Conservation (phyloP, 2,113 vertebrate species). For the Phrynocephalus versicolor region DNA sequence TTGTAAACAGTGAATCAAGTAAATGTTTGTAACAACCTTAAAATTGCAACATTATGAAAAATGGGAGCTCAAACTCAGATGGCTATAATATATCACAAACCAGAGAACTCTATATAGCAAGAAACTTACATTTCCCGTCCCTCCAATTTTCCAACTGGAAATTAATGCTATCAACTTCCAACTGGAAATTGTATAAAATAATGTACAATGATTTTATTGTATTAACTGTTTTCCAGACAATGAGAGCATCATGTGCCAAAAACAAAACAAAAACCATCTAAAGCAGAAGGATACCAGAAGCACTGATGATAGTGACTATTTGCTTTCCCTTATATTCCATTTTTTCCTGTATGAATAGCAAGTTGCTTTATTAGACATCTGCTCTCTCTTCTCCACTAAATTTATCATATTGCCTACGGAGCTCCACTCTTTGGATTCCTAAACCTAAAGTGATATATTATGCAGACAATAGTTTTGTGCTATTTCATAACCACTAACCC, state of each 20-base stretch:
- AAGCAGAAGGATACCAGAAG: background rate
- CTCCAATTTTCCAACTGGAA: conserved; percentile 9
- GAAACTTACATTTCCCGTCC: background rate
- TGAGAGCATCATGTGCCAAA: background rate
- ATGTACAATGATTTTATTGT: background rate
- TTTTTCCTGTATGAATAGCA: conserved; percentile 34
- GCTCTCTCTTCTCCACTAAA: conserved; percentile 50
- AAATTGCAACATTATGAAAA: background rate
- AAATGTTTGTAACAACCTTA: background rate
- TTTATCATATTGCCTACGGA: conserved; percentile 30
- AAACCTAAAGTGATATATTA: conserved; percentile 45
- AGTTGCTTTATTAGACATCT: conserved; percentile 38
- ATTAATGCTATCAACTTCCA: too few relatives aligned
- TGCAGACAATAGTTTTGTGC: background rate
- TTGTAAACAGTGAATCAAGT: background rate
- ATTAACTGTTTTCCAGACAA: background rate
- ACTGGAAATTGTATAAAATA: background rate
- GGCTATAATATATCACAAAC: background rate
- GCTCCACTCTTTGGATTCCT: conserved; percentile 25
- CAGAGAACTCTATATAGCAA: background rate
- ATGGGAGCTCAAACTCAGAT: background rate
- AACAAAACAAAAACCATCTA: background rate
- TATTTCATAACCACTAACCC: background rate
- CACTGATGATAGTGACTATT: background rate
- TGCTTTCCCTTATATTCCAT: conserved; percentile 6